Conservation (phyloP, 2,113 vertebrate genomes). For the Diglossa brunneiventris region DNA sequence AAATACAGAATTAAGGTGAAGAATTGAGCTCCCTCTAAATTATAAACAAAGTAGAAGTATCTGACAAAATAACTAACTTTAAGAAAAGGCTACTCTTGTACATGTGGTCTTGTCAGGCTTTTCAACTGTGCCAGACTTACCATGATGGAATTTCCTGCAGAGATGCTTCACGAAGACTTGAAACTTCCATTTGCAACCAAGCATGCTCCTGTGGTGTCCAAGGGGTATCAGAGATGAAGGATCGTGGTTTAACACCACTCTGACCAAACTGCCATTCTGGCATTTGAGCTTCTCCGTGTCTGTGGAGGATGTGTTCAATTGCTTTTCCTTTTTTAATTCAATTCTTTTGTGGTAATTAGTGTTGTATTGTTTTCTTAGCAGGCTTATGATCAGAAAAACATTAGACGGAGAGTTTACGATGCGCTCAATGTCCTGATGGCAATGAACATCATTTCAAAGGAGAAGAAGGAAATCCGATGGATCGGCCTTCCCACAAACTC, state of each 20-base stretch:
- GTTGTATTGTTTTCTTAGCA: constrained; percentile 66
- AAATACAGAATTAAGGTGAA: neutral
- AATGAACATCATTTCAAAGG: constrained; percentile 91
- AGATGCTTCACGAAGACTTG: neutral
- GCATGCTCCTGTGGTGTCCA: neutral
- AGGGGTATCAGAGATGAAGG: neutral
- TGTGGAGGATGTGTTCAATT: neutral
- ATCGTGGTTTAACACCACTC: neutral
- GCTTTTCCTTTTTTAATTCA: neutral
- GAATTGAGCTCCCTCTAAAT: neutral
- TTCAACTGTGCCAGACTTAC: neutral
- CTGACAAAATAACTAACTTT: neutral
- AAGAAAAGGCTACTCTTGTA: neutral
- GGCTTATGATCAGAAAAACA: constrained; percentile 90
- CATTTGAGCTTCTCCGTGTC: neutral
- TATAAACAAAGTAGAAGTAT: neutral
- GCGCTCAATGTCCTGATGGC: constrained; percentile 89
- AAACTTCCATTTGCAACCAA: neutral
- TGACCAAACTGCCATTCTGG: neutral
- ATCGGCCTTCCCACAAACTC: constrained; percentile 87
- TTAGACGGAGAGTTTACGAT: constrained; percentile 86
- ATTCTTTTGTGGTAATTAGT: neutral
- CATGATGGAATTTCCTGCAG: neutral
- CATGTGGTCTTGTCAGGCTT: neutral
- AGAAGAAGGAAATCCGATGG: constrained; percentile 89